These are phyloP conservation scores for Lota lota DNA, from an alignment of 2,113 vertebrate species.

Conservation along the genomic window DNA sequence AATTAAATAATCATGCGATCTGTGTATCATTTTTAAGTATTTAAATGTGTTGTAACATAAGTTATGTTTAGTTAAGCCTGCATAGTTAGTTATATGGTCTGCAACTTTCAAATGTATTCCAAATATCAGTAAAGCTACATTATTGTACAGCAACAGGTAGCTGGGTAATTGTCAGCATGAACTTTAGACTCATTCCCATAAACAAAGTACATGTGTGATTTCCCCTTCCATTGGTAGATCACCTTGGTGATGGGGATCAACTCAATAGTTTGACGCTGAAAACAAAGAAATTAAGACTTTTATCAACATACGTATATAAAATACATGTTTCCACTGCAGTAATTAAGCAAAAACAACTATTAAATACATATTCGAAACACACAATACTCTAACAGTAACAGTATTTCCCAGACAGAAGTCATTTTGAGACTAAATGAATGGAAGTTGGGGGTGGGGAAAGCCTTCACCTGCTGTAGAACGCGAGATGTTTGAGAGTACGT, in stretches of 20 bases:
- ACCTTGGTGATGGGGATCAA: constrained; percentile 77
- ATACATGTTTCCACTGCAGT: not conserved
- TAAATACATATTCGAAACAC: not conserved
- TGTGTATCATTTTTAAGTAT: not conserved
- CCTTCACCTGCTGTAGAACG: constrained; percentile 76
- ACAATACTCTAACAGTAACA: not conserved
- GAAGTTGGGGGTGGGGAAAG: not conserved
- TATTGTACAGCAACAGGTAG: constrained; percentile 63
- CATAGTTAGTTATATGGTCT: not conserved
- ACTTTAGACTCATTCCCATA: constrained; percentile 77
- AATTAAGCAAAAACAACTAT: not conserved
- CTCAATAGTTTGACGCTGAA: constrained; percentile 77
- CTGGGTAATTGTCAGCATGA: constrained; percentile 70
- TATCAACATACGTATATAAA: not conserved
- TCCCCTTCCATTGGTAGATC: constrained; percentile 73
- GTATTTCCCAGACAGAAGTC: not conserved
- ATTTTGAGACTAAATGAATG: not conserved
- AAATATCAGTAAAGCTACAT: constrained; percentile 45
- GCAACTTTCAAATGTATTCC: too few species aligned
- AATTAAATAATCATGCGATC: not conserved
- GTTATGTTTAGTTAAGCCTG: not conserved
- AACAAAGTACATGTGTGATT: constrained; percentile 67
- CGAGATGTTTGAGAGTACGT: constrained; percentile 61
- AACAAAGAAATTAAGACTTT: constrained; percentile 24
- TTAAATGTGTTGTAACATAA: not conserved